These are phyloP conservation scores for Pterostichus madidus DNA, from an alignment of 2,888 invertebrate species.

Conservation along the genomic window DNA sequence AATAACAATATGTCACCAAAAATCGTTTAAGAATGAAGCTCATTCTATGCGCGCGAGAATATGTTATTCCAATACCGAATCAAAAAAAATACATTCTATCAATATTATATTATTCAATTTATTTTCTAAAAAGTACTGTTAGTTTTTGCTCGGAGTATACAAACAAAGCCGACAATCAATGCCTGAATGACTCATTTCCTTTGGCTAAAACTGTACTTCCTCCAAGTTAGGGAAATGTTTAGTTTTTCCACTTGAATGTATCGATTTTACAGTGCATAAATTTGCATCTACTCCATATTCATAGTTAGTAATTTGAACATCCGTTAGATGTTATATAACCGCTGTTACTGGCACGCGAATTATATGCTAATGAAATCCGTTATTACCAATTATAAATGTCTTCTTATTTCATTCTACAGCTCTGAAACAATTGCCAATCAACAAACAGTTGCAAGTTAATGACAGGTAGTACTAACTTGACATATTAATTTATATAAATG, in stretches of 20 bases:
- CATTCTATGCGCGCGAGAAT: no score
- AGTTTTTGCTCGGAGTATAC: no score
- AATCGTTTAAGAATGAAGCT: no score
- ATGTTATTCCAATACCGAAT: no score
- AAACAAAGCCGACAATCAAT: no score
- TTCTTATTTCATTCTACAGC: background rate
- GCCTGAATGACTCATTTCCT: background rate
- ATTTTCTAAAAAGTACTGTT: no score
- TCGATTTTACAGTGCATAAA: slow-evolving; percentile 17
- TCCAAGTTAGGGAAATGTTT: background rate
- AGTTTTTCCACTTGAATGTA: background rate
- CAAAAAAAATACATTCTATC: no score
- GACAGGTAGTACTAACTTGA: no score
- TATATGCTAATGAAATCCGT: background rate
- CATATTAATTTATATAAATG: background rate
- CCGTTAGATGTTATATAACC: slow-evolving; percentile 18
- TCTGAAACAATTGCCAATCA: slow-evolving; percentile 2
- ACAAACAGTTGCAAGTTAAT: no score
- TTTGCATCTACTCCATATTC: slow-evolving; percentile 3
- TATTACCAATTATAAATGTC: background rate
- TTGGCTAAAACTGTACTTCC: background rate
- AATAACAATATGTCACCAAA: no score
- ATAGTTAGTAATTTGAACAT: background rate
- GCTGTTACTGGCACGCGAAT: slow-evolving; percentile 9
- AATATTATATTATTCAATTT: no score